Conservation (phyloP, 2,888 invertebrate genomes). For the Plagodis dolabraria region DNA sequence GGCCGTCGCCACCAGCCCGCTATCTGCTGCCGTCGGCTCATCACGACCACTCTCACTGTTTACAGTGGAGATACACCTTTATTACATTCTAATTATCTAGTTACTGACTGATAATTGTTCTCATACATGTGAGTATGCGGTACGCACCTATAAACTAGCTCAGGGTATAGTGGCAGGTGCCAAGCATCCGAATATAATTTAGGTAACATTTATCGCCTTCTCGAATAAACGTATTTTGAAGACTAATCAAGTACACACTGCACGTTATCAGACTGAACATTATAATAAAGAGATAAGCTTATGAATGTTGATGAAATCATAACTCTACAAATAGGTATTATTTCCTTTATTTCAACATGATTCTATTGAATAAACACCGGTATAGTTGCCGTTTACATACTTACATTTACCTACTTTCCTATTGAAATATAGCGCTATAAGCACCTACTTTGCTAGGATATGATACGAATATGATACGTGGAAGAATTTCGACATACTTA, state of each 20-base stretch:
- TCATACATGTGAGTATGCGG: conserved; percentile 33
- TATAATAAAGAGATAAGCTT: conserved; percentile 20
- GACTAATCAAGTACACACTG: neutral
- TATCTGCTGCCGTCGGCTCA: conserved; percentile 66
- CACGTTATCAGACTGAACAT: neutral
- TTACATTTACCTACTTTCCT: neutral
- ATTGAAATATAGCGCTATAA: no score
- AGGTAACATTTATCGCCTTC: conserved; percentile 3
- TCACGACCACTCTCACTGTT: conserved; percentile 66
- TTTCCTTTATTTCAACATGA: neutral
- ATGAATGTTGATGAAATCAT: conserved; percentile 21
- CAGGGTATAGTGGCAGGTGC: conserved; percentile 1
- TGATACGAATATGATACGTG: conserved; percentile 66
- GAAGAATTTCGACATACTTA: conserved; percentile 83
- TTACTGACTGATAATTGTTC: conserved; percentile 63
- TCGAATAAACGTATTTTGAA: conserved; percentile 4
- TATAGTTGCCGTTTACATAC: neutral
- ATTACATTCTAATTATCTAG: conserved; percentile 74
- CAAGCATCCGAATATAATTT: neutral
- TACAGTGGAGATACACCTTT: conserved; percentile 77
- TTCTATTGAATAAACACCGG: neutral
- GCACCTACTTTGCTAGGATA: conserved; percentile 49
- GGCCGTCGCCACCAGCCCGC: conserved; percentile 59
- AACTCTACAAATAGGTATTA: conserved; percentile 13
- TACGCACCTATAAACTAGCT: conserved; percentile 5